These are phyloP conservation scores for Megastigmus dorsalis DNA, from an alignment of 2,888 invertebrate genomes.

Conservation along the genomic window DNA sequence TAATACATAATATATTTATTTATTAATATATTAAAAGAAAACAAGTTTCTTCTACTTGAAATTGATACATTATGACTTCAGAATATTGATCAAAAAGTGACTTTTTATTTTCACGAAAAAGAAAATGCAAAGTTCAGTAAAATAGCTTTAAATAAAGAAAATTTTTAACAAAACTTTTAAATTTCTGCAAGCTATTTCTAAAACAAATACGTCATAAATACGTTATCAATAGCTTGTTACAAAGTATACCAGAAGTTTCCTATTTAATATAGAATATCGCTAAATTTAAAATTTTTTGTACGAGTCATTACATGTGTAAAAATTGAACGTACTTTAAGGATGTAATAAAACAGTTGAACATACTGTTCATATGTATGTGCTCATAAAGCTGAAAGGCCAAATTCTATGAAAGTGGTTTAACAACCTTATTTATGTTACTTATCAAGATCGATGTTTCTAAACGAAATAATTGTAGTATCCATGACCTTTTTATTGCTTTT, in stretches of 20 bases:
- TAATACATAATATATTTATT: constrained; percentile 8
- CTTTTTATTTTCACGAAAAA: constrained; percentile 11
- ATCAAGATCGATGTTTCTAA: neutral
- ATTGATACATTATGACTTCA: neutral
- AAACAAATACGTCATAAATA: constrained; percentile 6
- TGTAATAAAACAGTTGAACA: neutral
- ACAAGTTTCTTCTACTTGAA: constrained; percentile 1
- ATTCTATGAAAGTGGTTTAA: constrained; percentile 29
- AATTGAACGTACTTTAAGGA: too few relatives aligned
- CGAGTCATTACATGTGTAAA: constrained; percentile 13
- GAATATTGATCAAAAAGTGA: neutral
- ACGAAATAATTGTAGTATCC: constrained; percentile 20
- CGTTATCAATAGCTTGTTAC: constrained; percentile 4
- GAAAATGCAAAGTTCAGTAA: neutral
- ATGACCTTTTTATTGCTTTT: constrained; percentile 35
- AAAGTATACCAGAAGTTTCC: neutral
- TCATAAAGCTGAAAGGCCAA: constrained; percentile 16
- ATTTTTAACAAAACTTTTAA: neutral
- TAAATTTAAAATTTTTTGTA: constrained; percentile 20
- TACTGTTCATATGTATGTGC: neutral
- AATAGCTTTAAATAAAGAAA: neutral
- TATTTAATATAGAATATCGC: constrained; percentile 17
- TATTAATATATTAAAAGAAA: neutral
- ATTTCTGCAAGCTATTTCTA: constrained; percentile 4
- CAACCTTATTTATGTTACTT: neutral